Percentiles rank a stretch among this genome's conserved stretches.
phyloP scores from a whole-genome alignment of 1,140 invertebrate genomes.

The Acromyrmex heyeri region DNA sequence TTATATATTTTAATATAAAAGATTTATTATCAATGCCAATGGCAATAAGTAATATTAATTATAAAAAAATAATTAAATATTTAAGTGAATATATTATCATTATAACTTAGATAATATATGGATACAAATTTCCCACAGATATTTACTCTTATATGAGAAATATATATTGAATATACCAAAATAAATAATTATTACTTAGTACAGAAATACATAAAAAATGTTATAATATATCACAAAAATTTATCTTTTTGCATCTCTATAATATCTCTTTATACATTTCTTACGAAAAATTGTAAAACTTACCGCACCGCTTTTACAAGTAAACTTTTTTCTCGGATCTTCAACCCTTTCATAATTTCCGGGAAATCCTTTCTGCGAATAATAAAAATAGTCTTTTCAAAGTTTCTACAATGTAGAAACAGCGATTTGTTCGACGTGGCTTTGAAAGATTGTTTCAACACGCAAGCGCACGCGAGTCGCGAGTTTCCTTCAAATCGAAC shows the following conservation, averaged over 20 bases:
- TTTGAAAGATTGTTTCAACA: neutral
- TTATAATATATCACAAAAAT: neutral
- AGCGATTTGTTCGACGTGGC: constrained; percentile 7
- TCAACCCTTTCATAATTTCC: constrained; percentile 8
- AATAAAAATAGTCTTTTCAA: constrained; percentile 20
- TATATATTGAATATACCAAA: neutral
- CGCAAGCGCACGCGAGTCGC: neutral
- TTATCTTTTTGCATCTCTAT: neutral
- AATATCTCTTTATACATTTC: neutral
- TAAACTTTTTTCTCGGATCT: neutral
- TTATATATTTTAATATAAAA: constrained; percentile 11
- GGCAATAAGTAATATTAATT: neutral
- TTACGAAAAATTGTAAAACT: constrained; percentile 5
- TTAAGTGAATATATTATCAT: neutral
- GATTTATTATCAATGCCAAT: constrained; percentile 8
- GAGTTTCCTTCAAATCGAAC: neutral
- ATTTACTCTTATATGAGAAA: neutral
- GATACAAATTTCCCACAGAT: neutral
- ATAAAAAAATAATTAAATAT: neutral
- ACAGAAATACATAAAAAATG: neutral
- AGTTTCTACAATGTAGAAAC: neutral
- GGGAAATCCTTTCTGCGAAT: neutral
- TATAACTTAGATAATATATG: neutral
- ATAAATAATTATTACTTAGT: neutral
- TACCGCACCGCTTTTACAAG: neutral